Evolutionary conservation across 2,113 vertebrate species (phyloP).

Genomic region (Seriola rivoliana): DNA sequence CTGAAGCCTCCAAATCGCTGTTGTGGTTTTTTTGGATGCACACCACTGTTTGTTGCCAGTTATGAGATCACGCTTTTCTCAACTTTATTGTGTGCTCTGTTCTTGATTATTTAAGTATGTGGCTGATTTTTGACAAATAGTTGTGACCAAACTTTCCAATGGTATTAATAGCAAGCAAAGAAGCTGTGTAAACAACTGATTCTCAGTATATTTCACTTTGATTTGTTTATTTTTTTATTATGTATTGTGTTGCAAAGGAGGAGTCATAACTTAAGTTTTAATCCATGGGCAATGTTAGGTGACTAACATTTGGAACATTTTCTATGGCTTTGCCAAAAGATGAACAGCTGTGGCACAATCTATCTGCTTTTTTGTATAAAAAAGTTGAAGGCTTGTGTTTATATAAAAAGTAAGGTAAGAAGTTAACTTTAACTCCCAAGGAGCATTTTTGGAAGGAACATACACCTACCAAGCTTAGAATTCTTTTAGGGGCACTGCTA

Average conservation of each 20-base stretch:
- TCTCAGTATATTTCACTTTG: no score
- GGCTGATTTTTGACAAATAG: neutral
- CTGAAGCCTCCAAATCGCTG: constrained; percentile 1
- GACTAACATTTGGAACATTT: neutral
- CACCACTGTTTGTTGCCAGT: neutral
- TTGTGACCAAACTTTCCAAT: neutral
- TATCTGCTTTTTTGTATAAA: neutral
- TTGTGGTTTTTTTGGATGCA: neutral
- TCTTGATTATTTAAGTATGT: neutral
- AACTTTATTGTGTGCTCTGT: neutral
- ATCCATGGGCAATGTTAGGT: neutral
- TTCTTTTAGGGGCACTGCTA: neutral
- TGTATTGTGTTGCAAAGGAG: neutral
- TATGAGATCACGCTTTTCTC: neutral
- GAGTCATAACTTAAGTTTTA: neutral
- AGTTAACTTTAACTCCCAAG: neutral
- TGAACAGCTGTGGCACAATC: neutral
- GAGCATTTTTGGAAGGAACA: neutral
- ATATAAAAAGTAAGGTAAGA: neutral
- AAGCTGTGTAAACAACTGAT: no score
- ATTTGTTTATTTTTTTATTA: neutral
- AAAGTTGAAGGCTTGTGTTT: neutral
- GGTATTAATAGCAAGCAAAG: neutral
- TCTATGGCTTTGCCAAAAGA: neutral
- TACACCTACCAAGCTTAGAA: neutral